Conservation (phyloP, 2,797 vertebrate species). For the Pseudocheirus occidentalis region DNA sequence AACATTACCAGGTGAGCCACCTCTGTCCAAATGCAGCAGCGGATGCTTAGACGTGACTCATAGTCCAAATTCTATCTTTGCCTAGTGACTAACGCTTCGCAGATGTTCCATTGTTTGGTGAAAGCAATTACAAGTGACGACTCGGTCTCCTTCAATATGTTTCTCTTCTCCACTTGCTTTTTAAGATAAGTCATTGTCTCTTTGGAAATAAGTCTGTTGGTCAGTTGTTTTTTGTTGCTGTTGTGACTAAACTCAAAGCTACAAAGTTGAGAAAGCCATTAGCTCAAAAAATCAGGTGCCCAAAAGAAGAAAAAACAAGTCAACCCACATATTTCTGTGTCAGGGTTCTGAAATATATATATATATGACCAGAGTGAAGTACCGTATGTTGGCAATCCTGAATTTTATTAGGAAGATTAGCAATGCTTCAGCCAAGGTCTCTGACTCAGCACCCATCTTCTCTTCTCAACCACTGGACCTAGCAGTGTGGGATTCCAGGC, state of each 20-base stretch:
- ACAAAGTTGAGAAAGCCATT: slow-evolving; percentile 22
- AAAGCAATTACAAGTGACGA: slow-evolving; percentile 58
- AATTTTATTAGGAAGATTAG: background rate
- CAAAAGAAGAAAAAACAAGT: slow-evolving; percentile 44
- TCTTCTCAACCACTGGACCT: background rate
- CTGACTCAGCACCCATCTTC: background rate
- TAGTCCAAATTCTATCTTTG: slow-evolving; percentile 58
- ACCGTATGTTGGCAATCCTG: background rate
- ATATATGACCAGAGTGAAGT: slow-evolving; percentile 13
- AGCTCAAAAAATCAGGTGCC: slow-evolving; percentile 40
- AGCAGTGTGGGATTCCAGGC: background rate
- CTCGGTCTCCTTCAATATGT: slow-evolving; percentile 55
- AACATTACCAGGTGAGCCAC: slow-evolving; percentile 14
- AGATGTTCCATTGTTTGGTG: slow-evolving; percentile 70
- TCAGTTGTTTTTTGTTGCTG: slow-evolving; percentile 7
- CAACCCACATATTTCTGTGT: background rate
- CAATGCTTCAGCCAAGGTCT: background rate
- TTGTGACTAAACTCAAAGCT: slow-evolving; percentile 42
- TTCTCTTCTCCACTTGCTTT: slow-evolving; percentile 58
- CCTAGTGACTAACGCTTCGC: slow-evolving; percentile 67
- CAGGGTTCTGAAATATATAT: slow-evolving; percentile 11
- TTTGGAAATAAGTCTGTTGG: slow-evolving; percentile 26
- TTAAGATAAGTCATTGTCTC: slow-evolving; percentile 52
- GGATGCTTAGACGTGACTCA: slow-evolving; percentile 74
- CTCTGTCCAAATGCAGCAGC: slow-evolving; percentile 51